Conservation (phyloP, 2,888 invertebrate genomes). For the Polydrusus pterygomalis region DNA sequence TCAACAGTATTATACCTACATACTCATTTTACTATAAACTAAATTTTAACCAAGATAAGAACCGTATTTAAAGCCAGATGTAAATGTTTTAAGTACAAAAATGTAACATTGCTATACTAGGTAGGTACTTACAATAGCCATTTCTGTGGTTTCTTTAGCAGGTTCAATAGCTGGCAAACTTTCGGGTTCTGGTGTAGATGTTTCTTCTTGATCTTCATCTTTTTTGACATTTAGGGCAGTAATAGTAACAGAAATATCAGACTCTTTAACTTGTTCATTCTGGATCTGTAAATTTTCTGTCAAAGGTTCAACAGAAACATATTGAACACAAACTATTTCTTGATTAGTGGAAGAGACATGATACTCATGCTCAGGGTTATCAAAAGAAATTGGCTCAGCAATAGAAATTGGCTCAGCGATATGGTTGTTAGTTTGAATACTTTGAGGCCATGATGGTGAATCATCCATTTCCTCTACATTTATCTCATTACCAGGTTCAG, state of each 20-base stretch:
- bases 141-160: constrained; percentile 7
- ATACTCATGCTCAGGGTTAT: constrained; percentile 26
- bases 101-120: no score
- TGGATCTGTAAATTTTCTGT: constrained; percentile 10
- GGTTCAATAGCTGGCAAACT: background rate
- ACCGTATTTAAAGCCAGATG: background rate
- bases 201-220: constrained; percentile 14
- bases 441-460: constrained; percentile 65
- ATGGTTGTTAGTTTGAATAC: constrained; percentile 41
- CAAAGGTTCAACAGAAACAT: constrained; percentile 61
- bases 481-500: constrained; percentile 75
- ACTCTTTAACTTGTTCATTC: constrained; percentile 33
- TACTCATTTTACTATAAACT: no score
- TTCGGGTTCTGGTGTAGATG: background rate
- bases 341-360: constrained; percentile 46
- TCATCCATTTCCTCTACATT: constrained; percentile 77
- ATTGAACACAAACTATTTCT: constrained; percentile 58
- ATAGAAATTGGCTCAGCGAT: constrained; percentile 34
- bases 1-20: no score
- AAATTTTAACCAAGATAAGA: no score
- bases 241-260: constrained; percentile 51
- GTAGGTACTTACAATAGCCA: constrained; percentile 1
- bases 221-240: constrained; percentile 49
- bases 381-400: constrained; percentile 37
- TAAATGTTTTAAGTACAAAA: no score